Conservation (phyloP, 2,797 vertebrate species). For the Myotis findleyi region DNA sequence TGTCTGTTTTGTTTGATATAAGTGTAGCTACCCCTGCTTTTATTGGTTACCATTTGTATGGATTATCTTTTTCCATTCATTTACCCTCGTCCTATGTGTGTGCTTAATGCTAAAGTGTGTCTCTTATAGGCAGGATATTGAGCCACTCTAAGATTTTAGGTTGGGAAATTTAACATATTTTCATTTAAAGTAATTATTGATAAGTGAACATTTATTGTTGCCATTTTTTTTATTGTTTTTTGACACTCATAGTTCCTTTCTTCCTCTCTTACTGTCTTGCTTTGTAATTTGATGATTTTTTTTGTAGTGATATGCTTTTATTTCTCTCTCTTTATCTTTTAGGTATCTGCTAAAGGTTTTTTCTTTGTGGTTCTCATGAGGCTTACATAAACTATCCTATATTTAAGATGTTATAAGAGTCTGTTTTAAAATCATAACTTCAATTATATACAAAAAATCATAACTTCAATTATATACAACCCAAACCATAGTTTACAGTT, state of each 20-base stretch:
- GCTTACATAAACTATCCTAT: not conserved
- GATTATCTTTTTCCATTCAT: too few species aligned
- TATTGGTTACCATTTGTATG: too few species aligned
- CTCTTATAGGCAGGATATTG: too few species aligned
- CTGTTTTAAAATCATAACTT: not conserved
- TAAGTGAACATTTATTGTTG: not conserved
- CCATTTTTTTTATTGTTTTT: not conserved
- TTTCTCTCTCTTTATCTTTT: not conserved
- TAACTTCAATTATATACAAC: too few species aligned
- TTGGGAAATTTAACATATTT: not conserved
- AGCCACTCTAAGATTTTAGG: not conserved
- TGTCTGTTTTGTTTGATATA: too few species aligned
- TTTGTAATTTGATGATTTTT: not conserved
- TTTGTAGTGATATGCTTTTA: not conserved
- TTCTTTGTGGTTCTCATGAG: not conserved
- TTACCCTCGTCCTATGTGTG: too few species aligned
- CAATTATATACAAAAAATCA: not conserved
- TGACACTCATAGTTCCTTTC: not conserved
- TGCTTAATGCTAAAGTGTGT: too few species aligned
- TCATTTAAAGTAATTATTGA: not conserved
- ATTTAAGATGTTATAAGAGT: not conserved
- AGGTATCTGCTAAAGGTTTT: not conserved
- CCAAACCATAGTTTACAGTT: too few species aligned
- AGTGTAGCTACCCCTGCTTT: too few species aligned
- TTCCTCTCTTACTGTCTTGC: not conserved